Percentiles rank a stretch among this genome's conserved stretches.
These are phyloP conservation scores for Erynnis tages DNA, from an alignment of 2,888 invertebrate species.

Conservation along the genomic window DNA sequence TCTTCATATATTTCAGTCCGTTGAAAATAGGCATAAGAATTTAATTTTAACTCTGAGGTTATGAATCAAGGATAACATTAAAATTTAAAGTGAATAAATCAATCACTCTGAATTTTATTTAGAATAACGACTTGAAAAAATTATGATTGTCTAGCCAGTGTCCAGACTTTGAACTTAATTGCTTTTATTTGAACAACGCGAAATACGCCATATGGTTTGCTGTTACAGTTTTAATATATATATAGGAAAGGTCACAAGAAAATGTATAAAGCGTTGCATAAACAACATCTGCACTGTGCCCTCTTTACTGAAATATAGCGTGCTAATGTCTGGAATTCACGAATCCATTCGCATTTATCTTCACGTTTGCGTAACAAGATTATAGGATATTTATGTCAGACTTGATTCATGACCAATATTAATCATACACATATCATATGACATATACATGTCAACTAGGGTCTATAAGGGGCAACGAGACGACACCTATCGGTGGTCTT, in stretches of 20 bases:
- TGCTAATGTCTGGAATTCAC: not conserved
- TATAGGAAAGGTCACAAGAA: constrained; percentile 9
- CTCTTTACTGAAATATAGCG: constrained; percentile 16
- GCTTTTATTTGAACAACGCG: not conserved
- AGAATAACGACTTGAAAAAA: too few species aligned
- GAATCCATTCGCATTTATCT: not conserved
- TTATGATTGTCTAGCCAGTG: too few species aligned
- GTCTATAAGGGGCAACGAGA: constrained; percentile 35
- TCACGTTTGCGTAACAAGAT: constrained; percentile 5
- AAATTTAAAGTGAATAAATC: too few species aligned
- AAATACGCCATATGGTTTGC: too few species aligned
- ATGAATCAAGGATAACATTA: too few species aligned
- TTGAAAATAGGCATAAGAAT: too few species aligned
- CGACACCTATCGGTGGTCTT: constrained; percentile 60
- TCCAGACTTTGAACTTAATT: too few species aligned
- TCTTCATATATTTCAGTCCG: not conserved
- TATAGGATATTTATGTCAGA: not conserved
- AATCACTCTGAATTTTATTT: too few species aligned
- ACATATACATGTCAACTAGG: constrained; percentile 1
- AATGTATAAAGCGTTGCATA: constrained; percentile 12
- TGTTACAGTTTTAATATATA: constrained; percentile 1
- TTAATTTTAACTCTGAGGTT: too few species aligned
- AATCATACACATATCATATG: constrained; percentile 2
- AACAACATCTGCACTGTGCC: constrained; percentile 7
- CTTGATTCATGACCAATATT: constrained; percentile 16